Evolutionary conservation across 2,888 invertebrate species (phyloP), one percentile per base, ranked within the genome.

Genomic region (Corythucha ciliata): DNA sequence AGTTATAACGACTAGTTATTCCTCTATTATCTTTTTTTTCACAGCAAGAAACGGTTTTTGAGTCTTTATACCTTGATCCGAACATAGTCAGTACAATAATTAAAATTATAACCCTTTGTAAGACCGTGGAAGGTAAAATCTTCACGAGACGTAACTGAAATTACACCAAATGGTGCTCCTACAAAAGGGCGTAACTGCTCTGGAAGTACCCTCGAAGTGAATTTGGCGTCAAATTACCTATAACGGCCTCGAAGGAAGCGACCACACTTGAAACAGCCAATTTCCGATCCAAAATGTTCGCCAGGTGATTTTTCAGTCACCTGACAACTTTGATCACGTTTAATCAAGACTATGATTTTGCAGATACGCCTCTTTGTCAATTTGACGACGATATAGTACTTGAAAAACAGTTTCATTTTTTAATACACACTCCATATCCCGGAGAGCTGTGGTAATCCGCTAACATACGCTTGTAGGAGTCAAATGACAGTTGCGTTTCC

Each of bases 391-490:
- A 41, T 24, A 41, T 41, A 41, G 10, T 29, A 12, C 8, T 12
- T 29, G 29, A 29, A n/a, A n/a, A n/a, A n/a, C n/a, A n/a, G n/a
- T n/a, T n/a, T n/a, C n/a, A n/a, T n/a, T n/a, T n/a, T n/a, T n/a
- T n/a, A n/a, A n/a, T n/a, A n/a, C n/a, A n/a, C n/a, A n/a, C n/a
- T n/a, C n/a, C n/a, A n/a, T n/a, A n/a, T n/a, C n/a, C n/a, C 4
- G n/a, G 22, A 10, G 21, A 16, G 5, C 4, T 10, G 6, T 16
- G 3, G n/a, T 21, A n/a, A 4, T 39, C 22, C 18, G 4, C 20
- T 12, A 59, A 39, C 26, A 49, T 52, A 1, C 45, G 21, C 3
- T 37, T n/a, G 25, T 57, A 58, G 37, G 58, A 48, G 10, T 54
- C 53, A 24, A 51, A 56, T 5, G 27, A 29, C 25, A 56, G 46